A percentile compares a stretch with the other conserved stretches of the same genome.
Evolutionary conservation across 2,113 vertebrate species (phyloP).

Genomic region (Alligator mississippiensis): DNA sequence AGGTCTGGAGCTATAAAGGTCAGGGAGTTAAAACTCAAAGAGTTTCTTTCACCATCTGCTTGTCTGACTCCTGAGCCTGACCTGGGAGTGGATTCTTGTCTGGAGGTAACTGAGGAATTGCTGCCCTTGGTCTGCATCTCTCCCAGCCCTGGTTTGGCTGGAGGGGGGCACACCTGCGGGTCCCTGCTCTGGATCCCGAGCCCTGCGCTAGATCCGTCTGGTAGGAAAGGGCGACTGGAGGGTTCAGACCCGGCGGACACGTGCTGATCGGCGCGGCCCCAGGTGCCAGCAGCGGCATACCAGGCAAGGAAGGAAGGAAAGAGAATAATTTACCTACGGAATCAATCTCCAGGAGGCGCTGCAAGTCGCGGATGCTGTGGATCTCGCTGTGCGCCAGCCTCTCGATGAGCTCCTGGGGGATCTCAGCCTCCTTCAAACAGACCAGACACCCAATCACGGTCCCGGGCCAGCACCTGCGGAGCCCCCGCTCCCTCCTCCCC

Average conservation of each 20-base stretch:
- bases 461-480: no score
- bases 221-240: background rate
- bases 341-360: constrained; percentile 98
- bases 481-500: no score
- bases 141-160: background rate
- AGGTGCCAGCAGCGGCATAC: constrained; percentile 16
- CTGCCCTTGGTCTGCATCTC: constrained; percentile 3
- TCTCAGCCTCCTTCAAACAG: constrained; percentile 88
- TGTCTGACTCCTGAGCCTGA: background rate
- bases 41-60: background rate
- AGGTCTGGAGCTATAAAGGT: background rate
- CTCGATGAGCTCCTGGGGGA: constrained; percentile 95
- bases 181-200: constrained; percentile 61
- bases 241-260: background rate
- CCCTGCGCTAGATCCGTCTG: constrained; percentile 46
- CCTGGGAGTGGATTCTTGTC: background rate
- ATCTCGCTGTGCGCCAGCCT: constrained; percentile 95
- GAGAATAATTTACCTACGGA: constrained; percentile 98
- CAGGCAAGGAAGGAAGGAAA: constrained; percentile 72
- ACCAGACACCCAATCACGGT: constrained; percentile 49
- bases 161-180: background rate
- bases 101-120: background rate
- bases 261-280: background rate
- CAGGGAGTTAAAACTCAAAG: background rate
- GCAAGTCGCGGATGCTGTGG: constrained; percentile 98